A percentile compares a stretch with the other conserved stretches of the same genome.
These are phyloP conservation scores for Symphodus melops DNA, from an alignment of 2,113 vertebrate genomes.

Conservation along the genomic window DNA sequence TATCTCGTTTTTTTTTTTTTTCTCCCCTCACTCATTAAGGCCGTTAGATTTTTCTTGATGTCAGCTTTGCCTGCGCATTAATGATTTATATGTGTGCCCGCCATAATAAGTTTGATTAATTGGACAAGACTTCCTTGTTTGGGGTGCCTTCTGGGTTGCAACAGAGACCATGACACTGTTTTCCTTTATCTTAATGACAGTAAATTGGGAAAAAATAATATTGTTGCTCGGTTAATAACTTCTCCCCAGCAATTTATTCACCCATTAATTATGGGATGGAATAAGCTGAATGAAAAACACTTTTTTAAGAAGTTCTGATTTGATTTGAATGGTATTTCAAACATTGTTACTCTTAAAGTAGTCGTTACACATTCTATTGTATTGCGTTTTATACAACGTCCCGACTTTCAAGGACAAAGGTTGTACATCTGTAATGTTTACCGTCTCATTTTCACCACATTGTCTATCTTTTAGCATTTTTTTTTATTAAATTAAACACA, in stretches of 20 bases:
- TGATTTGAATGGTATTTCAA: no score
- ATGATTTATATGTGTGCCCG: conserved; percentile 68
- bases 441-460: neutral
- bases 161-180: conserved; percentile 12
- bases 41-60: conserved; percentile 67
- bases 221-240: no score
- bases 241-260: no score
- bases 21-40: conserved; percentile 64
- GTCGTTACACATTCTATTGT: no score
- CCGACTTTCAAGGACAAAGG: no score
- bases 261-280: no score
- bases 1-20: conserved; percentile 44
- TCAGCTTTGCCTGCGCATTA: conserved; percentile 63
- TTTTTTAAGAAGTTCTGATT: no score
- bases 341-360: no score
- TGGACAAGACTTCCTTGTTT: conserved; percentile 38
- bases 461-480: neutral
- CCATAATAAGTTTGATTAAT: conserved; percentile 71
- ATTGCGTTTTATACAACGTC: no score
- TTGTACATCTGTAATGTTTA: no score
- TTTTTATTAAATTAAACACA: neutral
- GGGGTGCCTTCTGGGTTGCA: conserved; percentile 33
- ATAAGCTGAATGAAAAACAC: no score
- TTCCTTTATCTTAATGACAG: conserved; percentile 19
- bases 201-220: conserved; percentile 14